Base-by-base conservation (phyloP, 1,140 invertebrate genomes). In the Akabosia matsudoensis region DNA sequence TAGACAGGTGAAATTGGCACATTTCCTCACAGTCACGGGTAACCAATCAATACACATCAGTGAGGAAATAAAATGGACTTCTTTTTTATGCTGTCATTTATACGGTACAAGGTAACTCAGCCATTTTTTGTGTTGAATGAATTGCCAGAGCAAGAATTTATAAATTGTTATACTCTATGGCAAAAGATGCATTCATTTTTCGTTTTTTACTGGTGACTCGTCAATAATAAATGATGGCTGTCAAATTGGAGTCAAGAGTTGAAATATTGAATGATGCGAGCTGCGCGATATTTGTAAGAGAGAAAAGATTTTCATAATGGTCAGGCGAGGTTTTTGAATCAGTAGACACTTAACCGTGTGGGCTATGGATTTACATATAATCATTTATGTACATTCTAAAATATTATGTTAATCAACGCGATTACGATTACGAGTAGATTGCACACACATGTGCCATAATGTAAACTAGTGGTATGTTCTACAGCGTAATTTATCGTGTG, bases 211-310 rank as follows among this genome's bases (percentile, higher is more conserved):
- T 56, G 10, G 24, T 56, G 14, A 3, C 10, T 10, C 10, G 22
- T 30, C 30, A 67, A 67, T 67, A 67, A 67, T 67, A 67, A 67
- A 67, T 67, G 61, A 31, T 30, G 28, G 26, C 28, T 67, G 61
- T 67, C 61, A 67, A 67, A 67, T 16, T n/a, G 61, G 30, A 67
- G 61, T 31, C 54, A 56, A 24, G 54, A 56, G n/a, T n/a, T n/a
- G n/a, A n/a, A n/a, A n/a, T n/a, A n/a, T n/a, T n/a, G n/a, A n/a
- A n/a, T n/a, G n/a, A n/a, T n/a, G n/a, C n/a, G n/a, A n/a, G n/a
- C n/a, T n/a, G n/a, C n/a, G n/a, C n/a, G n/a, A n/a, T n/a, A n/a
- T n/a, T n/a, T n/a, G n/a, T n/a, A n/a, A n/a, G n/a, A n/a, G n/a
- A n/a, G n/a, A n/a, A n/a, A n/a, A n/a, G n/a, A n/a, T n/a, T n/a